Conservation (phyloP, 1,140 invertebrate genomes). For the Drosophila saltans region DNA sequence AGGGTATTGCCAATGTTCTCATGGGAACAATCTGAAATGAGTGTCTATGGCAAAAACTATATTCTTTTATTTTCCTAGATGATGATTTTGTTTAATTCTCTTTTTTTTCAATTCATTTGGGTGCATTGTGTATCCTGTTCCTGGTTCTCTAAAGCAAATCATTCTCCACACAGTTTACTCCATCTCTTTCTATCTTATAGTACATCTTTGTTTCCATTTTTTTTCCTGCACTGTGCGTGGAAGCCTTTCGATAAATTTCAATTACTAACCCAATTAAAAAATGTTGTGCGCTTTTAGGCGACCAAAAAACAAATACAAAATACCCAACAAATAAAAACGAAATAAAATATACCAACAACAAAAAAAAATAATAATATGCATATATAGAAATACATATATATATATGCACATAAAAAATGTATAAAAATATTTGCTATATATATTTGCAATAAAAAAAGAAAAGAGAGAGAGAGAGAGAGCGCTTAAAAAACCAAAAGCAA, state of each 20-base stretch:
- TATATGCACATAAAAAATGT: constrained; percentile 46
- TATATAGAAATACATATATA: constrained; percentile 19
- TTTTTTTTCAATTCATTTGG: constrained; percentile 13
- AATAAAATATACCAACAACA: constrained; percentile 50
- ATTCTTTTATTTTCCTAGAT: constrained; percentile 4
- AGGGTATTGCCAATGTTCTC: constrained; percentile 5
- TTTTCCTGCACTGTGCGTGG: constrained; percentile 43
- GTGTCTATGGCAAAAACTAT: constrained; percentile 8
- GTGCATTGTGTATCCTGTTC: background rate
- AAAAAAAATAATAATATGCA: constrained; percentile 35
- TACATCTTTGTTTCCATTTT: background rate
- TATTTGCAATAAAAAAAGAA: constrained; percentile 30
- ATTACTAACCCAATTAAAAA: constrained; percentile 82
- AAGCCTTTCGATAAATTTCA: constrained; percentile 78
- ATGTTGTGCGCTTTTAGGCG: constrained; percentile 77
- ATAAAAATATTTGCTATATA: constrained; percentile 57
- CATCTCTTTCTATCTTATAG: background rate
- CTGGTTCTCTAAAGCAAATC: background rate
- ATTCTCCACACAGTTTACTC: background rate
- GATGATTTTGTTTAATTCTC: background rate
- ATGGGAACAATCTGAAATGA: constrained; percentile 2
- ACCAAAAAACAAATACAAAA: constrained; percentile 51
- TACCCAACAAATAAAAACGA: constrained; percentile 35
- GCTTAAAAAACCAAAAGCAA: constrained; percentile 50
- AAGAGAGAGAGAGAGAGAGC: constrained; percentile 11